Evolutionary conservation across 2,888 invertebrate genomes (phyloP), one percentile per base, ranked within the genome.

Genomic region (Hyles lineata): DNA sequence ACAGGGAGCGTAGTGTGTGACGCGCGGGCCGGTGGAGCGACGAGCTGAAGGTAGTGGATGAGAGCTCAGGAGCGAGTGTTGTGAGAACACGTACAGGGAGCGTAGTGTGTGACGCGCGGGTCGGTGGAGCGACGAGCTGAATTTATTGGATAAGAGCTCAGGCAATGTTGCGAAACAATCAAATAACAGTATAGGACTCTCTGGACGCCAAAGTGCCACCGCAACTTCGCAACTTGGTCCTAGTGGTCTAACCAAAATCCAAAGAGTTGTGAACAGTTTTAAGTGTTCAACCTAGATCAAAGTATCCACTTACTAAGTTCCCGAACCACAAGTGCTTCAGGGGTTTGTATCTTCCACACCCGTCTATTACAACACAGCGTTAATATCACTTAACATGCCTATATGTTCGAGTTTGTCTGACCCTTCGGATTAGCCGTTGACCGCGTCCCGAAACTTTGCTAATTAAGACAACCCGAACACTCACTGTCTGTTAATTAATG

Each of bases 381-480:
- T 70, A 70, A 52, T 60, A 61, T 61, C 70, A 70, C 70, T 70
- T 73, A 61, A 62, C 52, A 73, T 70, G 70, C 70, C 58, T 71
- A 60, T 60, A 71, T 25, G 62, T 70, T 29, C 70, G n/a, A 32
- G 35, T 60, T 70, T 55, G 73, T 52, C 70, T 77, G 75, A 76
- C 77, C 78, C 72, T 75, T 70, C 63, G 79, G 84, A 84, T 84
- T 84, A 83, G 77, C 74, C 58, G 70, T 76, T 79, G 81, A 83
- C 86, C 84, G 77, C 82, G 74, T 72, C 80, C 83, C 77, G 74
- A 81, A 86, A 87, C 82, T 86, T 86, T 86, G 76, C 85, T 86
- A 85, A 86, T 87, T 87, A 87, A 83, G 81, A 77, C 76, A 78
- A 76, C 77, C 80, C 78, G 71, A 74, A 75, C 77, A 77, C 80